Conservation (phyloP, 2,113 vertebrate genomes). For the Perca fluviatilis region DNA sequence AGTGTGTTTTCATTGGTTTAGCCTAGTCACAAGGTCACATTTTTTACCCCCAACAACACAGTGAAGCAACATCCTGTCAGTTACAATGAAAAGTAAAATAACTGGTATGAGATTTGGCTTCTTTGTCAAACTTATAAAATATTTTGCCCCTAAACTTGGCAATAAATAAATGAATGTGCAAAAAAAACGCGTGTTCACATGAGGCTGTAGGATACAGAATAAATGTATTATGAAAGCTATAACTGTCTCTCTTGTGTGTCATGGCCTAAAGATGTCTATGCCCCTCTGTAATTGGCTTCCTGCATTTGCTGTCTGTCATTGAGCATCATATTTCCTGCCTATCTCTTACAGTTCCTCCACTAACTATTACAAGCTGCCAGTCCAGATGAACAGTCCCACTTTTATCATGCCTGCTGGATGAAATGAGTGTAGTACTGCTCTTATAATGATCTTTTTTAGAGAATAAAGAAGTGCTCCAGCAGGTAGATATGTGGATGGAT, state of each 20-base stretch:
- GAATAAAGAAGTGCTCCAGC: slow-evolving; percentile 4
- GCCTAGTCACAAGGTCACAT: slow-evolving; percentile 3
- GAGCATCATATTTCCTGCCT: slow-evolving; percentile 31
- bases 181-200: slow-evolving; percentile 1
- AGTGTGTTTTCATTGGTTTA: not conserved
- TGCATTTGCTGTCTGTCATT: slow-evolving; percentile 24
- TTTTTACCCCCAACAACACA: not conserved
- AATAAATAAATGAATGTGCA: not conserved
- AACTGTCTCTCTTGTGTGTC: slow-evolving; percentile 17
- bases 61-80: not conserved
- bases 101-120: not conserved
- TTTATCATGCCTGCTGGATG: not conserved
- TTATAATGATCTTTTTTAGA: not conserved
- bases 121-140: not conserved
- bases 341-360: slow-evolving; percentile 22
- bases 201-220: not conserved
- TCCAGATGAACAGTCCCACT: not conserved
- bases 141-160: too few relatives aligned
- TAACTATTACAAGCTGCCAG: slow-evolving; percentile 18
- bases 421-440: slow-evolving; percentile 3
- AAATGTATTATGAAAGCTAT: slow-evolving; percentile 14
- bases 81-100: not conserved
- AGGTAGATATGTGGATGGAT: slow-evolving; percentile 14
- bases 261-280: slow-evolving; percentile 20
- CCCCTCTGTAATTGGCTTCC: slow-evolving; percentile 32